Percentiles rank a stretch among this genome's conserved stretches.
phyloP scores from a whole-genome alignment of 2,888 invertebrate species.

The Stenurella melanura region DNA sequence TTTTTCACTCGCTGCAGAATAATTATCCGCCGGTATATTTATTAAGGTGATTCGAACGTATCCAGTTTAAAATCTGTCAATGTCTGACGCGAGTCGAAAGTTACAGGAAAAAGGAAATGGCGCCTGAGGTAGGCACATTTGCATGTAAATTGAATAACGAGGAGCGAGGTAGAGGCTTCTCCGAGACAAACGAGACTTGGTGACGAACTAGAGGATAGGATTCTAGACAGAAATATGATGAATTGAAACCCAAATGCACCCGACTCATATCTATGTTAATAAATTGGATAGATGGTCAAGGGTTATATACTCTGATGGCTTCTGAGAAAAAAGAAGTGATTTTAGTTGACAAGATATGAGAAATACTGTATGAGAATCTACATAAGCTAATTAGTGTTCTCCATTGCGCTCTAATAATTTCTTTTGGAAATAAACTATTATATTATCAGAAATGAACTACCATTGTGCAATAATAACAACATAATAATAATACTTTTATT shows the following conservation, averaged over 20 bases:
- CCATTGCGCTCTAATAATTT: too few relatives aligned
- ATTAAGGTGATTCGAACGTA: constrained; percentile 57
- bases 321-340: constrained; percentile 11
- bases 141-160: constrained; percentile 50
- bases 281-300: constrained; percentile 46
- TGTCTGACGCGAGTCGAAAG: constrained; percentile 60
- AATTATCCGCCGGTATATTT: constrained; percentile 56
- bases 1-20: constrained; percentile 48
- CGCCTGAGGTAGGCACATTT: constrained; percentile 51
- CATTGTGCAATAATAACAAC: too few relatives aligned
- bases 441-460: too few relatives aligned
- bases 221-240: constrained; percentile 50
- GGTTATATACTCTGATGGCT: constrained; percentile 20
- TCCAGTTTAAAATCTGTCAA: constrained; percentile 64
- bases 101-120: constrained; percentile 61
- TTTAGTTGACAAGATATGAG: constrained; percentile 8
- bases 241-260: constrained; percentile 53
- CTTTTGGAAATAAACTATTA: too few relatives aligned
- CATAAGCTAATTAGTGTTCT: not conserved
- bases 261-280: constrained; percentile 56
- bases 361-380: not conserved
- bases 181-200: constrained; percentile 38
- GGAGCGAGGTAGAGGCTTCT: constrained; percentile 38
- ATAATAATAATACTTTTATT: too few relatives aligned
- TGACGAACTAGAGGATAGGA: constrained; percentile 35